These are phyloP conservation scores for Sisor rabdophorus DNA, from an alignment of 2,113 vertebrate species.

Conservation along the genomic window DNA sequence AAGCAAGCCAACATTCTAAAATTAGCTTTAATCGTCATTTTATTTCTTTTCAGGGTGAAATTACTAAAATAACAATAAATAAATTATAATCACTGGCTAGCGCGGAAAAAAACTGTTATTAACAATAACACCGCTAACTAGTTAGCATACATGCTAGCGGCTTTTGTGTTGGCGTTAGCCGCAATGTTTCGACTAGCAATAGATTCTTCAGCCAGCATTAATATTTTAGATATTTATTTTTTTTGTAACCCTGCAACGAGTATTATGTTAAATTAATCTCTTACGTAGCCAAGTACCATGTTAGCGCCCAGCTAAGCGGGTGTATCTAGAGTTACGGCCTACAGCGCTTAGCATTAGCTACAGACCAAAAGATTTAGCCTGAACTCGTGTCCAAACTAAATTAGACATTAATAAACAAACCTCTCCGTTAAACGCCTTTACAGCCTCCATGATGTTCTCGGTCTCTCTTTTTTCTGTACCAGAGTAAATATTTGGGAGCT, in stretches of 20 bases:
- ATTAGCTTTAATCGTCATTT: not conserved
- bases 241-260: not conserved
- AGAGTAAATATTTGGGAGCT: not conserved
- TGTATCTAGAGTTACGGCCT: not conserved
- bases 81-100: not conserved
- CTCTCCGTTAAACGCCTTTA: conserved; percentile 79
- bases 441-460: conserved; percentile 71
- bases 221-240: too few species aligned
- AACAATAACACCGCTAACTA: not conserved
- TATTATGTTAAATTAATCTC: not conserved
- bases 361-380: not conserved
- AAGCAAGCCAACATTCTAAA: not conserved
- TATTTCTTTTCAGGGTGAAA: not conserved
- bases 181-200: not conserved
- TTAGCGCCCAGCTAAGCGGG: not conserved
- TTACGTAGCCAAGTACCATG: not conserved
- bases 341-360: conserved; percentile 2
- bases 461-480: not conserved
- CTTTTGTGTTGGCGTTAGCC: conserved; percentile 4
- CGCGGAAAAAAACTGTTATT: not conserved
- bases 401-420: conserved; percentile 60
- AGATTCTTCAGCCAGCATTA: too few species aligned
- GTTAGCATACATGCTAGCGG: conserved; percentile 6
- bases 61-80: not conserved
- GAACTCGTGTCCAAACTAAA: not conserved